Evolutionary conservation across 2,113 vertebrate species (phyloP).

Genomic region (Bubo blakistoni): DNA sequence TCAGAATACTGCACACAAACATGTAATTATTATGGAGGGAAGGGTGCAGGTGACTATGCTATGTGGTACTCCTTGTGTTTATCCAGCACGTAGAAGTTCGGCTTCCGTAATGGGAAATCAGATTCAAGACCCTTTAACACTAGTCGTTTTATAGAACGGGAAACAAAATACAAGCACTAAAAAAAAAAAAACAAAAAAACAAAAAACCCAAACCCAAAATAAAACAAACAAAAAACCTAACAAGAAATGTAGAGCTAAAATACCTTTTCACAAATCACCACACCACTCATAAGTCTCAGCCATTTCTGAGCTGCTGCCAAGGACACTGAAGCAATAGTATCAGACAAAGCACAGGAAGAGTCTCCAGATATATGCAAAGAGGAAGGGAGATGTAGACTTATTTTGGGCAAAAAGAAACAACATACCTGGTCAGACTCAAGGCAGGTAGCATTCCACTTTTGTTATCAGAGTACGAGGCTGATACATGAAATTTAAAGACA

Average conservation of each 20-base stretch:
- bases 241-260: background rate
- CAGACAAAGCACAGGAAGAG: background rate
- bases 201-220: too few species aligned
- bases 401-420: background rate
- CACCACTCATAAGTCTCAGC: background rate
- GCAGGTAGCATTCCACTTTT: background rate
- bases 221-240: background rate
- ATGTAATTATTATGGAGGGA: background rate
- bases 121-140: background rate
- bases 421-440: background rate
- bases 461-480: background rate
- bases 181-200: background rate
- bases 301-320: conserved; percentile 6
- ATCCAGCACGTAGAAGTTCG: background rate
- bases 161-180: background rate
- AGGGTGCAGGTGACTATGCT: background rate
- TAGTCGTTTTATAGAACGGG: background rate
- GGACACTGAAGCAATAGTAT: background rate
- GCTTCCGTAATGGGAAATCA: background rate
- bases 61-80: background rate
- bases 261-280: background rate
- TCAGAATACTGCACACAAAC: background rate
- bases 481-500: background rate
- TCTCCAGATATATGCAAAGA: background rate
- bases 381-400: background rate